phyloP scores from a whole-genome alignment of 2,113 vertebrate species.

The Carettochelys insculpta region DNA sequence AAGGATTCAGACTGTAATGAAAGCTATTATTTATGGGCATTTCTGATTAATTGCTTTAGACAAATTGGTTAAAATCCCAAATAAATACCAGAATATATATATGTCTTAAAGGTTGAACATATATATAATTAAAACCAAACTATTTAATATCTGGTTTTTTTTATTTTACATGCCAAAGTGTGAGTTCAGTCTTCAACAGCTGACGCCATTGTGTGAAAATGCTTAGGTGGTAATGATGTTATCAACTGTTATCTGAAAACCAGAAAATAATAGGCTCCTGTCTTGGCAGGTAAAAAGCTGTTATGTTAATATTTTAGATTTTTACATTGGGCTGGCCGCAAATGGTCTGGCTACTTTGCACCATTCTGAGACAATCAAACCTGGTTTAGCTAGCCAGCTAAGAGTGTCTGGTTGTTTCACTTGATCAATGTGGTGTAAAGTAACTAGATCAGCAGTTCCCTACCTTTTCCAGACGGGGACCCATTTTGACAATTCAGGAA shows the following conservation, averaged over 20 bases:
- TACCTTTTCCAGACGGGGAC: too few species aligned
- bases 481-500: too few species aligned
- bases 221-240: neutral
- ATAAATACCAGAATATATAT: neutral
- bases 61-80: neutral
- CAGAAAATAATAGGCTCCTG: rapidly evolving
- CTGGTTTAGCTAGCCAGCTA: neutral
- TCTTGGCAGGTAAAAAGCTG: neutral
- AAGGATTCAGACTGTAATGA: neutral
- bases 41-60: neutral
- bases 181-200: neutral
- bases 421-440: neutral
- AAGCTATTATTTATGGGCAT: neutral
- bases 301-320: neutral
- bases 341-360: neutral
- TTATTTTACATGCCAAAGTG: neutral
- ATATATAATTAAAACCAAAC: neutral
- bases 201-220: neutral
- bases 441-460: too few species aligned
- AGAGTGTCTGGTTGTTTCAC: neutral
- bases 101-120: neutral
- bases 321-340: neutral
- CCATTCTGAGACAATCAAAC: neutral
- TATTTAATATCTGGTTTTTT: neutral
- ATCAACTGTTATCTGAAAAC: neutral